phyloP scores from a whole-genome alignment of 2,888 invertebrate species.

The Luffia ferchaultella region DNA sequence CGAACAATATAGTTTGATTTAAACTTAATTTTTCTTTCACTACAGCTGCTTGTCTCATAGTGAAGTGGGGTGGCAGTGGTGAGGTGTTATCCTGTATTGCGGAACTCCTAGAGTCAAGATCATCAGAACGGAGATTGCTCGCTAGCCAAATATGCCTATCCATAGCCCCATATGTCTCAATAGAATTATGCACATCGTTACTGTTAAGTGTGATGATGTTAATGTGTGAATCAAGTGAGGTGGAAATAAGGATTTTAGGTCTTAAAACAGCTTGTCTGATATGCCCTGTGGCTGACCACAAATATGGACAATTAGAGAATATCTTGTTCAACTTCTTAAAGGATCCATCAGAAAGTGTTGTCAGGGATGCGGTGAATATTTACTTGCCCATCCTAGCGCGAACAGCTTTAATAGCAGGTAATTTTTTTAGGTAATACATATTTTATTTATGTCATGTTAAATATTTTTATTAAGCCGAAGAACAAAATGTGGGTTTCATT shows the following conservation, averaged over 20 bases:
- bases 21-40: too few species aligned
- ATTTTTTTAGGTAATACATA: too few species aligned
- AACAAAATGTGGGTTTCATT: too few species aligned
- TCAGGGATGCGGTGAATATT: constrained; percentile 42
- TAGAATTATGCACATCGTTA: constrained; percentile 53
- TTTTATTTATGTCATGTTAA: neutral
- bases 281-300: constrained; percentile 49
- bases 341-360: constrained; percentile 45
- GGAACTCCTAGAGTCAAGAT: constrained; percentile 42
- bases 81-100: constrained; percentile 52
- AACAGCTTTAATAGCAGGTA: constrained; percentile 47
- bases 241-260: constrained; percentile 42
- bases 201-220: constrained; percentile 48
- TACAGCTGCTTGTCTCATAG: constrained; percentile 51
- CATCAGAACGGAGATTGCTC: constrained; percentile 38
- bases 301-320: constrained; percentile 48
- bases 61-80: constrained; percentile 56
- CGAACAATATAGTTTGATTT: too few species aligned
- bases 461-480: too few species aligned
- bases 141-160: constrained; percentile 53
- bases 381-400: constrained; percentile 52
- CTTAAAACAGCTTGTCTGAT: constrained; percentile 47
- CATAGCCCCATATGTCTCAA: constrained; percentile 49
- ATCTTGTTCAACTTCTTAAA: constrained; percentile 49
- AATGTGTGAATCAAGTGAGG: constrained; percentile 56